Base-by-base conservation (phyloP, 2,113 vertebrate species). In the Diglossa brunneiventris region DNA sequence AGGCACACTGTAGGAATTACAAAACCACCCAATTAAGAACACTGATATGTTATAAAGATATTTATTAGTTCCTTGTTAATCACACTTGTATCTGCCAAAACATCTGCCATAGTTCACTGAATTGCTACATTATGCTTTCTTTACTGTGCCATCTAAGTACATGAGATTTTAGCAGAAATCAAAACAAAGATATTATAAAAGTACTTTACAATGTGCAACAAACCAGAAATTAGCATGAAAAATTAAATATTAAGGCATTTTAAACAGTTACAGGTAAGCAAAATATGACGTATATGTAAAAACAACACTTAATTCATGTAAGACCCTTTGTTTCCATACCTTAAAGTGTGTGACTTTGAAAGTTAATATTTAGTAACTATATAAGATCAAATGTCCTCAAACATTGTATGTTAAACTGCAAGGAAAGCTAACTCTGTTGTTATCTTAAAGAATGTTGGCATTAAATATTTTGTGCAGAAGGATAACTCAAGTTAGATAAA, bases 401-500 rank as follows among this genome's bases (percentile, higher is more conserved):
- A 41, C 10, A 27, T 27, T 50, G 8, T 35, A 70, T 31, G 30
- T 63, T 64, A 85, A 83, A 68, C 37, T 63, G 17, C n/a, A 56
- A 55, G 79, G 53, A 91, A 83, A 86, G 30, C 13, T 74, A 68
- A 85, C 22, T 42, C 17, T 52, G 37, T 22, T 63, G 26, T 83
- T 70, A 50, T n/a, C 22, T 73, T 47, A 33, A 55, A 69, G 8
- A 78, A 78, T 42, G 8, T 37, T 61, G 2, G 42, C 30, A 85
- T 58, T 47, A 55, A 88, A 58, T 69, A 87, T 47, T 88, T 91
- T 30, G 35, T 87, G 30, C 10, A 87, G 97, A 97, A 74, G 96
- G 82, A 4, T 96, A 98, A 93, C 13, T 62, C 6, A 89, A 70
- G 5, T 95, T 77, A 28, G 86, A 53, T n/a, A 56, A 75, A 50